Conservation (phyloP, 2,797 vertebrate species). For the Dermochelys coriacea region DNA sequence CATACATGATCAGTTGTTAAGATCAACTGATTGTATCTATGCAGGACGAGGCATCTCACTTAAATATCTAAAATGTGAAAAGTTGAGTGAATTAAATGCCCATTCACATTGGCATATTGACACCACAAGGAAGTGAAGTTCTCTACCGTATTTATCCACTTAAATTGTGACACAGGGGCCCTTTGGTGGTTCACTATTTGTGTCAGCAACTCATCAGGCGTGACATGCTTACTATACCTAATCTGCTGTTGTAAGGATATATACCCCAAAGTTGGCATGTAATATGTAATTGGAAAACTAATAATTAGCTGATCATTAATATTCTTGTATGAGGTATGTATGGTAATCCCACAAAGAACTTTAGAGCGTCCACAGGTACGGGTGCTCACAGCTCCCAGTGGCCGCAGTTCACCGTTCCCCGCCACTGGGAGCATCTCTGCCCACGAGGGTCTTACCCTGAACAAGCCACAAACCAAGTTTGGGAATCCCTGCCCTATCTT, state of each 20-base stretch:
- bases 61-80: conserved; percentile 47
- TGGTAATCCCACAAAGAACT: not conserved
- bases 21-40: conserved; percentile 61
- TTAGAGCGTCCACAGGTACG: not conserved
- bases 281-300: not conserved
- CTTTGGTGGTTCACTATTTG: not conserved
- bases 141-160: not conserved
- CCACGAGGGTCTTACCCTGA: too few species aligned
- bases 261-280: not conserved
- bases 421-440: too few species aligned
- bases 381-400: too few species aligned
- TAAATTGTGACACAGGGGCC: not conserved
- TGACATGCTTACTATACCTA: not conserved
- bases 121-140: not conserved
- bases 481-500: not conserved
- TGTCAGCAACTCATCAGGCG: not conserved
- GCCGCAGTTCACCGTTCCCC: too few species aligned
- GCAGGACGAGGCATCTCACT: conserved; percentile 28
- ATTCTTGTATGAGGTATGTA: not conserved
- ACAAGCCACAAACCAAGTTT: too few species aligned
- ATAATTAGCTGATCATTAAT: not conserved
- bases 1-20: conserved; percentile 59
- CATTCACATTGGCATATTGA: not conserved
- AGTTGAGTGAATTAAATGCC: conserved; percentile 44
- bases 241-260: not conserved